Evolutionary conservation across 2,888 invertebrate genomes (phyloP), one percentile per base, ranked within the genome.

Genomic region (Elegia similella): DNA sequence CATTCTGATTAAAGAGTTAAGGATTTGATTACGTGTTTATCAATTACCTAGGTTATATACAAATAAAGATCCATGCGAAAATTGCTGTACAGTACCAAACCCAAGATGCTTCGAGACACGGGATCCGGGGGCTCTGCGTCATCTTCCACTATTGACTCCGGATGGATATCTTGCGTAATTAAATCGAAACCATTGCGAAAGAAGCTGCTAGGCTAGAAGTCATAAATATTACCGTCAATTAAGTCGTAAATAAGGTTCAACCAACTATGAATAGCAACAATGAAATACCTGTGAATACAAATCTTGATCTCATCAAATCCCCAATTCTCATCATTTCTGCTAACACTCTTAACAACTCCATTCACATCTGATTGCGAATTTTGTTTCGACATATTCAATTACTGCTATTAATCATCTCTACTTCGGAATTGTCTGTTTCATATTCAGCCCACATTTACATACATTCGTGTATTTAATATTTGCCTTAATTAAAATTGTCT

Each of bases 401-500:
- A 74, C 66, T 70, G 69, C 71, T 72, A 72, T 68, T 60, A 57
- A 55, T 60, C 55, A 58, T 55, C 55, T 57, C 29, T n/a, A 47
- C n/a, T 59, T 29, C 54, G 66, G 69, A 75, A 70, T 69, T 67
- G 61, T 62, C 67, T 72, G 69, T 74, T 77, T 77, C 74, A 71
- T 72, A 71, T 78, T 73, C 67, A 55, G 57, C 61, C 15, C 42
- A 30, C 48, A 50, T 42, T 48, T 42, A 48, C 42, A 10, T 42
- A 59, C 66, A 73, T 73, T 67, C 61, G 60, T 66, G 57, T 67
- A 61, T 67, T 61, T 69, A 71, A 78, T 79, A 78, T 84, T 82
- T 76, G 76, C 69, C 78, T 81, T 79, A 79, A 81, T 84, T 82
- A 82, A 81, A 79, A 77, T 73, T 75, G 72, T 70, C 63, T 68